A percentile compares a stretch with the other conserved stretches of the same genome.
These are phyloP conservation scores for Drosophila biarmipes DNA, from an alignment of 1,140 invertebrate genomes.

Conservation along the genomic window DNA sequence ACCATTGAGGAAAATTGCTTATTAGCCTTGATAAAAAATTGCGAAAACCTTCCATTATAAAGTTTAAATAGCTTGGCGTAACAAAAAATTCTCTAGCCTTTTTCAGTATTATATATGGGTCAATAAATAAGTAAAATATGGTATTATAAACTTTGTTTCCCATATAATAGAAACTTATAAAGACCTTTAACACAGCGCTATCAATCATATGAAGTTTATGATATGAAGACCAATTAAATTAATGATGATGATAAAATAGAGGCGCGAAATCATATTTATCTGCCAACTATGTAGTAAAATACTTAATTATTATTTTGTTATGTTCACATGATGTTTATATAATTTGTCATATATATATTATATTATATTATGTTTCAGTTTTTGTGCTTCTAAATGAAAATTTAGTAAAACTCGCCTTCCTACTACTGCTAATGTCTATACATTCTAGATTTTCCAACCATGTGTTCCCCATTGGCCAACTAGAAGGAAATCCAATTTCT, in stretches of 20 bases:
- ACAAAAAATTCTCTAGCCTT: not conserved
- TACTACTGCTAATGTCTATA: not conserved
- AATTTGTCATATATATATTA: no score
- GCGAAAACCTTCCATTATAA: not conserved
- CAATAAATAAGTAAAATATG: not conserved
- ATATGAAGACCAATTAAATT: slow-evolving; percentile 12
- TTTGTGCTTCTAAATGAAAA: no score
- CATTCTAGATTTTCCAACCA: slow-evolving; percentile 10
- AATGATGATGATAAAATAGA: slow-evolving; percentile 8
- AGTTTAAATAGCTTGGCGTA: not conserved
- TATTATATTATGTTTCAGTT: no score
- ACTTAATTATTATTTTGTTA: not conserved
- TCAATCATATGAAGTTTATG: not conserved
- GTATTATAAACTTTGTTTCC: not conserved
- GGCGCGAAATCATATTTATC: not conserved
- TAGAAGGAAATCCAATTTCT: slow-evolving; percentile 56
- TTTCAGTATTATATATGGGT: not conserved
- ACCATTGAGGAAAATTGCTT: no score
- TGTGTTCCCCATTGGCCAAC: slow-evolving; percentile 5
- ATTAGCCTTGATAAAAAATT: not conserved
- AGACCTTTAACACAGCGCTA: not conserved
- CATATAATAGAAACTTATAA: not conserved
- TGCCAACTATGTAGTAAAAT: not conserved
- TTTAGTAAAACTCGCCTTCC: no score
- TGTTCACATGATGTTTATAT: no score